Evolutionary conservation across 2,113 vertebrate genomes (phyloP).

Genomic region (Lonchura striata): DNA sequence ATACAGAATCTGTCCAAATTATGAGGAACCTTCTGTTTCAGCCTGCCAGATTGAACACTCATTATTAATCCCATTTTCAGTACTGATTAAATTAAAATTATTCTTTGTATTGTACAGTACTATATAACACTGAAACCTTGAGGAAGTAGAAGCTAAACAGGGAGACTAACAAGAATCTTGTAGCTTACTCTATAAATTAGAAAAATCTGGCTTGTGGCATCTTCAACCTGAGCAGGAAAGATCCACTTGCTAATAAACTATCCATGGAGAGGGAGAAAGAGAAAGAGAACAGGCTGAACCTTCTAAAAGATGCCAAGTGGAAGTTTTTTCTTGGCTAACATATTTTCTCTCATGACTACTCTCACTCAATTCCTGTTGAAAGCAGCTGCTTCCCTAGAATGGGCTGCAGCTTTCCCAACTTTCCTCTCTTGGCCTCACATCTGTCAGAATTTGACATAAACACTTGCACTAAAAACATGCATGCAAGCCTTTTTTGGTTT

Average conservation of each 20-base stretch:
- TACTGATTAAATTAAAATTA: slow-evolving; percentile 1
- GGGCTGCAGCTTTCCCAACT: not conserved
- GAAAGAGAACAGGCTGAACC: not conserved
- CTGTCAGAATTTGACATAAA: not conserved
- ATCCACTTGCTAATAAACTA: not conserved
- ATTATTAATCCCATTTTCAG: slow-evolving; percentile 1
- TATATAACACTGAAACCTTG: not conserved
- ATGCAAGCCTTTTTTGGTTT: not conserved
- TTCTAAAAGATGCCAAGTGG: not conserved
- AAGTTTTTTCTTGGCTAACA: not conserved
- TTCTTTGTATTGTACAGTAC: not conserved
- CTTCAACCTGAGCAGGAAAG: not conserved
- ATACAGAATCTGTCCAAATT: not conserved
- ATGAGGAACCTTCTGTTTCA: not conserved
- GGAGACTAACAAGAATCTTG: not conserved
- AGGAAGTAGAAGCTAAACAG: not conserved
- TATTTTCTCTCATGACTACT: not conserved
- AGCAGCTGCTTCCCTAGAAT: slow-evolving; percentile 3
- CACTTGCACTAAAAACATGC: not conserved
- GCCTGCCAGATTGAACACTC: not conserved
- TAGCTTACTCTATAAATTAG: not conserved
- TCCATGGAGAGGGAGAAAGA: not conserved
- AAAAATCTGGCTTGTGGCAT: not conserved
- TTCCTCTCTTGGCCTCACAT: not conserved
- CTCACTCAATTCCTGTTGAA: slow-evolving; percentile 19